Base-by-base conservation (phyloP, 2,797 vertebrate genomes). In the Cottoperca gobio region DNA sequence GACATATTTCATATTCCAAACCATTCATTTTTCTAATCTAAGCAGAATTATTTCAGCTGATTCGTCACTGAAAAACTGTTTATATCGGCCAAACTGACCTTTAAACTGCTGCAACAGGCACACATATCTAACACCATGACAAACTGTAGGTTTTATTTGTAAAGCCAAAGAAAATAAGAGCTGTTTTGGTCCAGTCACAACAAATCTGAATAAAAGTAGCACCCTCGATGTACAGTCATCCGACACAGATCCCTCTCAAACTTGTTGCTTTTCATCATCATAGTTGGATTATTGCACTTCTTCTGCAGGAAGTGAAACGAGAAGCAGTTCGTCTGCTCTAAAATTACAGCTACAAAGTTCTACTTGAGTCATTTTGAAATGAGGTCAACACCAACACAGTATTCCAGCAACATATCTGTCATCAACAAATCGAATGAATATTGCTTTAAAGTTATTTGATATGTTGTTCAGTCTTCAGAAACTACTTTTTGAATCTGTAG, bases 391-490 rank as follows among this genome's bases (percentile, higher is more conserved):
- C 81, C 79, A 69, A 89, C 87, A 89, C 84, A 78, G 82, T 53
- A 74, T 81, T 62, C 87, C 83, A 88, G 91, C 87, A 89, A 92
- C 86, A 91, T 76, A 77, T 88, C 74, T 69, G 76, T 78, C 64
- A 82, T 89, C 74, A 79, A 85, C 73, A 89, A 83, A 88, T 76
- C 16, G 48, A 83, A 83, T 90, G 78, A 86, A 94, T 95, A 95
- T 95, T 95, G 94, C 94, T 95, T 93, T 91, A 73, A 80, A 78
- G 79, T 89, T 85, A 72, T 83, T 93, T 90, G 92, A 95, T 93
- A 93, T 91, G 93, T 93, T 86, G 76, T 70, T 88, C 83, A 86
- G 85, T 91, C 85, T 91, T 91, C 62, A 82, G 81, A 85, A 78
- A 82, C 72, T 40, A 24, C 46, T 50, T 50, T 59, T 59, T 49